These are phyloP conservation scores for Epinephelus coioides DNA, from an alignment of 2,797 vertebrate species.

Conservation along the genomic window DNA sequence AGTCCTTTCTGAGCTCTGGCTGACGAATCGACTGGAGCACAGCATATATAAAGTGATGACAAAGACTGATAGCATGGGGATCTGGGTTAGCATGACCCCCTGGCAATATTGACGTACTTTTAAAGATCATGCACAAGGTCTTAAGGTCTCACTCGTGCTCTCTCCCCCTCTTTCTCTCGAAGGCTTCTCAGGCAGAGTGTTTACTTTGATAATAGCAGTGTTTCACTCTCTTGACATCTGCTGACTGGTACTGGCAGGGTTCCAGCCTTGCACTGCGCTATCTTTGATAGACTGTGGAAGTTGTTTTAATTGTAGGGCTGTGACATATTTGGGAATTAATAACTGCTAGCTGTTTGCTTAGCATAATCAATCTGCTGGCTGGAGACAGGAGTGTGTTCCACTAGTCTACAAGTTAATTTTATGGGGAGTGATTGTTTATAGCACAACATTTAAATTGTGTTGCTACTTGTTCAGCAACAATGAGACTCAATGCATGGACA, in stretches of 20 bases:
- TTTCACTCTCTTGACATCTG: constrained; percentile 51
- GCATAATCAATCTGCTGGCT: constrained; percentile 42
- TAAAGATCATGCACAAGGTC: constrained; percentile 54
- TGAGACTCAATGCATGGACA: not conserved
- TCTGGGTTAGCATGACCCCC: constrained; percentile 37
- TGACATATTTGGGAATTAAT: constrained; percentile 55
- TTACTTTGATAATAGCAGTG: constrained; percentile 58
- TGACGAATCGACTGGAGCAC: constrained; percentile 23
- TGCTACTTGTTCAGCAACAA: constrained; percentile 37
- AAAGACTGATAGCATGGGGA: constrained; percentile 49
- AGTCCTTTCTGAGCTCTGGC: constrained; percentile 19
- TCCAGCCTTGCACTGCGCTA: constrained; percentile 32
- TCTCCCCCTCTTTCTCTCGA: not conserved
- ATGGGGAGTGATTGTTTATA: constrained; percentile 22
- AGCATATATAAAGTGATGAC: constrained; percentile 55
- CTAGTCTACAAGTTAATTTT: constrained; percentile 37
- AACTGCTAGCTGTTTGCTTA: constrained; percentile 34
- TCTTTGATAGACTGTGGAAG: constrained; percentile 44
- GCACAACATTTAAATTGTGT: constrained; percentile 21
- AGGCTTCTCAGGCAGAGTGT: constrained; percentile 43
- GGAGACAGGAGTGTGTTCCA: constrained; percentile 19
- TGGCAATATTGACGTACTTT: constrained; percentile 62
- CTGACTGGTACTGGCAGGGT: constrained; percentile 40
- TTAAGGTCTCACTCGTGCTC: constrained; percentile 35
- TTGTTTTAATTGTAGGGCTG: constrained; percentile 54